A percentile compares a stretch with the other conserved stretches of the same genome.
phyloP scores from a whole-genome alignment of 2,888 invertebrate species.

The Oasisia sp. region DNA sequence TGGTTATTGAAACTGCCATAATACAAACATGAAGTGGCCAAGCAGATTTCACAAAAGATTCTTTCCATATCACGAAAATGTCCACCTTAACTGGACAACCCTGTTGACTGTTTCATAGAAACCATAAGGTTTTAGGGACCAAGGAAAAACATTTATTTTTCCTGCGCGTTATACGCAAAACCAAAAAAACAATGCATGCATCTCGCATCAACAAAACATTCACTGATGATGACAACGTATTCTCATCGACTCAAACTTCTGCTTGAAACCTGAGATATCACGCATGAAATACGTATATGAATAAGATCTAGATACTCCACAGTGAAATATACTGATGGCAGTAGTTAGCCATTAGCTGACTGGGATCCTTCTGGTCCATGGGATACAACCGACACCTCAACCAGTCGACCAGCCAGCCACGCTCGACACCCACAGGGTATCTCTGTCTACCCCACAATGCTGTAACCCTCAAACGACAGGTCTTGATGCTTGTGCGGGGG shows the following conservation, averaged over 20 bases:
- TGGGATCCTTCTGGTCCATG: no score
- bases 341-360: neutral
- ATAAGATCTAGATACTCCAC: neutral
- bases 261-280: neutral
- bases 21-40: neutral
- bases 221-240: neutral
- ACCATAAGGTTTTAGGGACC: neutral
- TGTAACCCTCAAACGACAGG: no score
- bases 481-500: no score
- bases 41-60: neutral
- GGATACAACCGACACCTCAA: no score
- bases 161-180: neutral
- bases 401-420: no score
- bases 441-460: no score
- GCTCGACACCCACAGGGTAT: no score
- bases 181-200: neutral
- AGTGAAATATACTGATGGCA: neutral
- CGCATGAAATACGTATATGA: neutral
- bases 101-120: neutral
- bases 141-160: neutral
- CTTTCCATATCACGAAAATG: slow-evolving; percentile 9
- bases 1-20: neutral
- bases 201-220: neutral
- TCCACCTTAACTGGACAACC: neutral
- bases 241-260: neutral